phyloP scores from a whole-genome alignment of 2,888 invertebrate genomes.

The Germaria angustata region DNA sequence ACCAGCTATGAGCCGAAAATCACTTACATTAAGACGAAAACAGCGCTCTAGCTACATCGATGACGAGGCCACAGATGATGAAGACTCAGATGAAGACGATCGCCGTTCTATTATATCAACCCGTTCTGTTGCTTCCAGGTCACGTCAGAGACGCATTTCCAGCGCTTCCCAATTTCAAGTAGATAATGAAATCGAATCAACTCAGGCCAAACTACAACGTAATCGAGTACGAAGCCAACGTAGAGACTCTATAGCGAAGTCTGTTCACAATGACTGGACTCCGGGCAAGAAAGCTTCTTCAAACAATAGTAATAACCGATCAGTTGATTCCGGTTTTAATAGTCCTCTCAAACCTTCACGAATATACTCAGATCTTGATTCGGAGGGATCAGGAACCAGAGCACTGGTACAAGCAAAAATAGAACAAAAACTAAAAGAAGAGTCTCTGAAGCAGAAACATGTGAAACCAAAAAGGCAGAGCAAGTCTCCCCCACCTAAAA shows the following conservation, averaged over 20 bases:
- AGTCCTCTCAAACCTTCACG: conserved; percentile 69
- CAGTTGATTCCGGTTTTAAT: conserved; percentile 59
- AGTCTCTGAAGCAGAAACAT: conserved; percentile 52
- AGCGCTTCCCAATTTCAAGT: conserved; percentile 75
- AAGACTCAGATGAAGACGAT: conserved; percentile 83
- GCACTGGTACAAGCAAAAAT: conserved; percentile 80
- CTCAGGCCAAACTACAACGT: conserved; percentile 63
- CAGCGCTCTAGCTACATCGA: conserved; percentile 78
- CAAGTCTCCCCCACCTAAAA: conserved; percentile 61
- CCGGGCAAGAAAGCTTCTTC: conserved; percentile 71
- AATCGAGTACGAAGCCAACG: conserved; percentile 72
- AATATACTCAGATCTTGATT: conserved; percentile 78
- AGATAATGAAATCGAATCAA: conserved; percentile 72
- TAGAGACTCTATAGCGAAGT: conserved; percentile 75
- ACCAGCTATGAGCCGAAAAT: conserved; percentile 86
- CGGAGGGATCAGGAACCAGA: conserved; percentile 78
- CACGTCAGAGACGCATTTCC: conserved; percentile 74
- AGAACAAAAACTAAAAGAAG: conserved; percentile 76
- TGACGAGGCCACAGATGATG: conserved; percentile 82
- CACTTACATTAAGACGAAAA: conserved; percentile 83
- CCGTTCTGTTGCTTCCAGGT: conserved; percentile 75
- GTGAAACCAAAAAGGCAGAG: conserved; percentile 53
- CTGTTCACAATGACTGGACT: conserved; percentile 76
- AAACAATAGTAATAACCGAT: conserved; percentile 46
- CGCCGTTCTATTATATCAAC: conserved; percentile 78